Percentiles rank a stretch among this genome's conserved stretches.
These are phyloP conservation scores for Pachydiplax longipennis DNA, from an alignment of 2,888 invertebrate species.

Conservation along the genomic window DNA sequence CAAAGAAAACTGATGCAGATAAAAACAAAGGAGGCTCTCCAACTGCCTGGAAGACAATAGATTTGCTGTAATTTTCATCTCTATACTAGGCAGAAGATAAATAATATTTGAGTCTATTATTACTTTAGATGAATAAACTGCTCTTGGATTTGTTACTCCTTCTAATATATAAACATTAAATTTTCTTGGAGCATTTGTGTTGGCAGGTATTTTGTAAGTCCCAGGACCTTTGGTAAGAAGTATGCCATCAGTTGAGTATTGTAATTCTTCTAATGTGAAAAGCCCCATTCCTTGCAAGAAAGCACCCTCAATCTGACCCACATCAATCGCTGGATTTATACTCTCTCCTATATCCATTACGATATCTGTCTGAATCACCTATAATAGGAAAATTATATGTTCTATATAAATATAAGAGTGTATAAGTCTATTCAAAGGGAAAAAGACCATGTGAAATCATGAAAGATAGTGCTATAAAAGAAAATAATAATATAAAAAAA, in stretches of 20 bases:
- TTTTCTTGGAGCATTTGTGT: conserved; percentile 62
- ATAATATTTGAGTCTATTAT: too few relatives aligned
- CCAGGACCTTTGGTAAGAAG: conserved; percentile 63
- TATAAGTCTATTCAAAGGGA: too few relatives aligned
- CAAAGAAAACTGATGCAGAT: conserved; percentile 62
- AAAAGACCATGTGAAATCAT: too few relatives aligned
- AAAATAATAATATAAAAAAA: too few relatives aligned
- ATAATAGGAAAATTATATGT: neutral
- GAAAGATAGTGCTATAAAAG: neutral
- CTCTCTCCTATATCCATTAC: conserved; percentile 66
- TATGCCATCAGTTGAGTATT: conserved; percentile 60
- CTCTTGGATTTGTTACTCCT: conserved; percentile 46
- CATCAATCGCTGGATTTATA: conserved; percentile 65
- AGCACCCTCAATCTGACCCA: conserved; percentile 66
- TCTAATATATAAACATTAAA: conserved; percentile 63
- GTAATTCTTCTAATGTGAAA: conserved; percentile 63
- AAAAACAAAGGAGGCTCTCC: conserved; percentile 66
- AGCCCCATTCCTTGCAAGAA: conserved; percentile 65
- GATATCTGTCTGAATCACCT: conserved; percentile 63
- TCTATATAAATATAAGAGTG: too few relatives aligned
- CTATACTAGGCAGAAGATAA: neutral
- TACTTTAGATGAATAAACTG: conserved; percentile 47
- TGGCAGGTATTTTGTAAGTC: conserved; percentile 64
- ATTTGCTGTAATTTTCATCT: neutral
- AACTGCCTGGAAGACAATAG: conserved; percentile 58